phyloP scores from a whole-genome alignment of 2,888 invertebrate species.

The Cremastobaeus sp. region DNA sequence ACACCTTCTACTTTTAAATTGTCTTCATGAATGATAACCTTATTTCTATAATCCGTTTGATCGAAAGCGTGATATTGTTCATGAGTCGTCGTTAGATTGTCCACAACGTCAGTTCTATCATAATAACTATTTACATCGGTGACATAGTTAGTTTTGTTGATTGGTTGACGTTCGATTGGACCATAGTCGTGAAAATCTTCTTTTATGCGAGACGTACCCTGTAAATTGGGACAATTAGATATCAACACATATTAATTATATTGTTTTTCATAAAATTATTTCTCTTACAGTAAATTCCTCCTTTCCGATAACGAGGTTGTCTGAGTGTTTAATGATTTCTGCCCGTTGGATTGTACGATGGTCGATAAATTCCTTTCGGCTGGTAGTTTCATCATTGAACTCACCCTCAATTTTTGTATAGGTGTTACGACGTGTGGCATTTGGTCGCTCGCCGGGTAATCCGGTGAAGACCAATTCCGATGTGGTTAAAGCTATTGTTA shows the following conservation, averaged over 20 bases:
- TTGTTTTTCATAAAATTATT: no score
- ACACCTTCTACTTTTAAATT: constrained; percentile 68
- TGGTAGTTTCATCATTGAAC: constrained; percentile 85
- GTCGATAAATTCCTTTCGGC: constrained; percentile 83
- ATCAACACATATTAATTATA: no score
- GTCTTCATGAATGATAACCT: constrained; percentile 50
- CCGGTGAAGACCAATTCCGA: constrained; percentile 84
- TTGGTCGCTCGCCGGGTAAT: constrained; percentile 80
- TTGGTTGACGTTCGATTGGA: constrained; percentile 74
- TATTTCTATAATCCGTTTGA: constrained; percentile 79
- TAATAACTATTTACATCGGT: constrained; percentile 80
- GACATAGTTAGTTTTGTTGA: constrained; percentile 84
- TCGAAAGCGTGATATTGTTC: constrained; percentile 84
- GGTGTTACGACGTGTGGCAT: constrained; percentile 85
- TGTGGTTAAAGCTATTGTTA: constrained; percentile 84
- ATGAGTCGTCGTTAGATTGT: constrained; percentile 86
- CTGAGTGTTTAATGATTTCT: constrained; percentile 81
- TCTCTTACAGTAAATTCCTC: constrained; percentile 80
- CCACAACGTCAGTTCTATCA: constrained; percentile 77
- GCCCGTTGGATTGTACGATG: constrained; percentile 82
- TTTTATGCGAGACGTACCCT: constrained; percentile 72
- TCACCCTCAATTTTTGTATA: constrained; percentile 89
- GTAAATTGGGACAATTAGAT: no score
- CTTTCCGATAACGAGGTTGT: constrained; percentile 84
- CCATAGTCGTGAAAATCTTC: constrained; percentile 75